Evolutionary conservation across 2,113 vertebrate species (phyloP).

Genomic region (Thomomys bottae): DNA sequence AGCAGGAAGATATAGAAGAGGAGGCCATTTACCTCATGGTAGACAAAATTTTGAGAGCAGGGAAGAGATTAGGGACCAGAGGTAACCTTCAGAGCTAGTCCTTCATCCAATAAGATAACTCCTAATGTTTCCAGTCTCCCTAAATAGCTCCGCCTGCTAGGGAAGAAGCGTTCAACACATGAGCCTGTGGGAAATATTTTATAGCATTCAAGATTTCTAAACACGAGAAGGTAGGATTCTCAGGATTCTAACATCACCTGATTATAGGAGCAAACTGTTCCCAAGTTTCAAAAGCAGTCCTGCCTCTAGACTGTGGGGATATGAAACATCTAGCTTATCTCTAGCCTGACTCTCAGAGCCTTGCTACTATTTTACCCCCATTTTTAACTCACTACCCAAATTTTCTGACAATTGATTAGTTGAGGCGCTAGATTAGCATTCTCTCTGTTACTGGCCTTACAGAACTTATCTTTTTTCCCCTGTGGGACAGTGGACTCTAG

Average conservation of each 20-base stretch:
- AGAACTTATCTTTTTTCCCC: not conserved
- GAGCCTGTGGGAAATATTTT: no score
- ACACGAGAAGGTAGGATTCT: not conserved
- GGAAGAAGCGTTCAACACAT: no score
- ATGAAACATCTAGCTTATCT: not conserved
- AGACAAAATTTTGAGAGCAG: no score
- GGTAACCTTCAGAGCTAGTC: no score
- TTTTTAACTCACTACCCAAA: not conserved
- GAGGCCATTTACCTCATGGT: no score
- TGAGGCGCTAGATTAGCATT: not conserved
- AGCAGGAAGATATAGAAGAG: no score
- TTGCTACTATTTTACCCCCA: no score
- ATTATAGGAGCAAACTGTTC: not conserved
- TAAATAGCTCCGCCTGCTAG: no score
- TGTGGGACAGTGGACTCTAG: not conserved
- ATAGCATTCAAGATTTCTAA: not conserved
- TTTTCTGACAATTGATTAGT: not conserved
- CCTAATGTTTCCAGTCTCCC: no score
- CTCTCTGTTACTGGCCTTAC: not conserved
- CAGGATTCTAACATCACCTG: not conserved
- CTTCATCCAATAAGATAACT: no score
- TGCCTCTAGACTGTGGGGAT: not conserved
- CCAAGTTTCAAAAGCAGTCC: not conserved
- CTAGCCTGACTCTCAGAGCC: not conserved
- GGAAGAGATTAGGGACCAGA: no score